phyloP scores from a whole-genome alignment of 2,797 vertebrate species.

The Pipistrellus pygmaeus region DNA sequence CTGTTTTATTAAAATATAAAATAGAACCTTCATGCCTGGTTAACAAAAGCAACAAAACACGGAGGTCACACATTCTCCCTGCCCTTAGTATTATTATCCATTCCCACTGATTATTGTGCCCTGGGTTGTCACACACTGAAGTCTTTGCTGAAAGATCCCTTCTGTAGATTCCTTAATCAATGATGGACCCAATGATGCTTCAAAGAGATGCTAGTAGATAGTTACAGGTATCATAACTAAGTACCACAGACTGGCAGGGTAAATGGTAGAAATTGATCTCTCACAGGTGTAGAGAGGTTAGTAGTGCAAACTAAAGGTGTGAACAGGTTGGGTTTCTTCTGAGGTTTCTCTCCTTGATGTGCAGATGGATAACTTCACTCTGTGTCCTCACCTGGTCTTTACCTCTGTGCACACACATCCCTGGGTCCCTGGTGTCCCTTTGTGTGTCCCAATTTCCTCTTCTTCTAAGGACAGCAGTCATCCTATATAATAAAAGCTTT shows the following conservation, averaged over 20 bases:
- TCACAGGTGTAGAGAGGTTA: background rate
- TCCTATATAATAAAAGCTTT: too few relatives aligned
- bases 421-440: background rate
- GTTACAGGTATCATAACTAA: background rate
- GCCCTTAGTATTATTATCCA: background rate
- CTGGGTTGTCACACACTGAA: background rate
- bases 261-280: background rate
- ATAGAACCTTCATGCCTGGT: background rate
- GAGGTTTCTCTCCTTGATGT: background rate
- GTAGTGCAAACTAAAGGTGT: background rate
- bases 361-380: background rate
- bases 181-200: background rate
- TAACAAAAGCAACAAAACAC: background rate
- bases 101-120: background rate
- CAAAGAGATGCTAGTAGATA: background rate
- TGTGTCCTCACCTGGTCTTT: background rate
- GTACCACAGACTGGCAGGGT: background rate
- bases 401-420: background rate
- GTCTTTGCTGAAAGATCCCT: background rate
- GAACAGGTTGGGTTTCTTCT: background rate
- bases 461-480: background rate
- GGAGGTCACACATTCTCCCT: background rate
- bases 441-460: background rate
- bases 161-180: background rate
- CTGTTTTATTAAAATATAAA: conserved; percentile 27